These are phyloP conservation scores for Drosophila triauraria DNA, from an alignment of 1,140 invertebrate species.

Conservation along the genomic window DNA sequence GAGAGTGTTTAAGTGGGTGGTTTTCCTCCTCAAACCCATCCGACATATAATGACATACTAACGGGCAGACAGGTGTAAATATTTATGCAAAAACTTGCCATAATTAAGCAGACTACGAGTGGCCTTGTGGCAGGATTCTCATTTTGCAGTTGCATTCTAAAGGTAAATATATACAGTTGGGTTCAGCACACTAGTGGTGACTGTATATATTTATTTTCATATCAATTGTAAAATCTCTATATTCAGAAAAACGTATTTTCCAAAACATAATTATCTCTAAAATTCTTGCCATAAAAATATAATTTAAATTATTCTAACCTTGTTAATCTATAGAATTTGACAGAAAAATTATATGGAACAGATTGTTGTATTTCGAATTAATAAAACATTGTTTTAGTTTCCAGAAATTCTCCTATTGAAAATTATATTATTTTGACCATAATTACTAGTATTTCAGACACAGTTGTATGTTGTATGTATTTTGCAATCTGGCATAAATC, in stretches of 20 bases:
- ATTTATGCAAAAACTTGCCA: conserved; percentile 36
- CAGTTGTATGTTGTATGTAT: background rate
- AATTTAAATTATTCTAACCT: no score
- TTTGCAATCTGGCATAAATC: conserved; percentile 32
- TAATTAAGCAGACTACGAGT: conserved; percentile 44
- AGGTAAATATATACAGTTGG: conserved; percentile 4
- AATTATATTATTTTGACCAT: no score
- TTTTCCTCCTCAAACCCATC: background rate
- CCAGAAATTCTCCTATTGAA: background rate
- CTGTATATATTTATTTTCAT: no score
- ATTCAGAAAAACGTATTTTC: no score
- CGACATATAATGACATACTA: background rate
- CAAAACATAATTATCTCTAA: no score
- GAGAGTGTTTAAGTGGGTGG: conserved; percentile 18
- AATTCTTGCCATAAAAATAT: no score
- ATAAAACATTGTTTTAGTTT: no score
- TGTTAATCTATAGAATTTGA: no score
- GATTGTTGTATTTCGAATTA: no score
- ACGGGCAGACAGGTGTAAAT: conserved; percentile 30
- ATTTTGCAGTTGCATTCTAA: conserved; percentile 27
- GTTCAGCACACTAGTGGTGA: background rate
- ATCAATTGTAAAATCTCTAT: no score
- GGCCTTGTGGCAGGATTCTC: conserved; percentile 22
- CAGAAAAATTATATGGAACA: no score
- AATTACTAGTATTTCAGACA: background rate